Conservation (phyloP, 2,113 vertebrate genomes). For the Parotia lawesii region DNA sequence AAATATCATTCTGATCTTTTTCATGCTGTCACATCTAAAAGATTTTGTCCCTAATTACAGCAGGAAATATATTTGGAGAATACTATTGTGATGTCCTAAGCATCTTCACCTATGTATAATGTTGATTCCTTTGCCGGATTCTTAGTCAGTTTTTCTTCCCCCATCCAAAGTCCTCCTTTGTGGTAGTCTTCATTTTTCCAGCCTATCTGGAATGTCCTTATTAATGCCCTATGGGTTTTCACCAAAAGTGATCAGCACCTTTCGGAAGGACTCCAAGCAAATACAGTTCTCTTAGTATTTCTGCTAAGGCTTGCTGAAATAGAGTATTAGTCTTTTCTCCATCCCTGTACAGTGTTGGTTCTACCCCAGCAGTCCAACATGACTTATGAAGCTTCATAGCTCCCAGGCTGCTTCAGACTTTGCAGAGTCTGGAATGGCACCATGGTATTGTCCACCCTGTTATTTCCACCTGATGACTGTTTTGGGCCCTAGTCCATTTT, state of each 20-base stretch:
- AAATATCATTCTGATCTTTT: neutral
- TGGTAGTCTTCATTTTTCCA: neutral
- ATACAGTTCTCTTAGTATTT: neutral
- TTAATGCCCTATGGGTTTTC: neutral
- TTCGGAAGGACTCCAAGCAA: neutral
- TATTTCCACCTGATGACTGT: neutral
- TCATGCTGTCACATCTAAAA: neutral
- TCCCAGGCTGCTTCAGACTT: neutral
- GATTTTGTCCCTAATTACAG: neutral
- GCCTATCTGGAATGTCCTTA: neutral
- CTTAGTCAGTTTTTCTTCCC: neutral
- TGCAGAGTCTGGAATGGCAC: neutral
- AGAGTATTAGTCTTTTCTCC: neutral
- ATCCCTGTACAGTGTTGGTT: neutral
- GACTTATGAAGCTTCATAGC: fast-evolving
- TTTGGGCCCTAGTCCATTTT: neutral
- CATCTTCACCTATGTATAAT: too few relatives aligned
- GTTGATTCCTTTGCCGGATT: neutral
- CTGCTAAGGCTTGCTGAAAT: neutral
- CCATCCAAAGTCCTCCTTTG: neutral
- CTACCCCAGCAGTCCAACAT: neutral
- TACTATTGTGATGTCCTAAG: neutral
- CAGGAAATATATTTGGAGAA: neutral
- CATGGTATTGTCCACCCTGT: fast-evolving
- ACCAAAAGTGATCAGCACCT: neutral